Evolutionary conservation across 2,797 vertebrate genomes (phyloP), one percentile per base, ranked within the genome.

Genomic region (Brachyalestes nurse): DNA sequence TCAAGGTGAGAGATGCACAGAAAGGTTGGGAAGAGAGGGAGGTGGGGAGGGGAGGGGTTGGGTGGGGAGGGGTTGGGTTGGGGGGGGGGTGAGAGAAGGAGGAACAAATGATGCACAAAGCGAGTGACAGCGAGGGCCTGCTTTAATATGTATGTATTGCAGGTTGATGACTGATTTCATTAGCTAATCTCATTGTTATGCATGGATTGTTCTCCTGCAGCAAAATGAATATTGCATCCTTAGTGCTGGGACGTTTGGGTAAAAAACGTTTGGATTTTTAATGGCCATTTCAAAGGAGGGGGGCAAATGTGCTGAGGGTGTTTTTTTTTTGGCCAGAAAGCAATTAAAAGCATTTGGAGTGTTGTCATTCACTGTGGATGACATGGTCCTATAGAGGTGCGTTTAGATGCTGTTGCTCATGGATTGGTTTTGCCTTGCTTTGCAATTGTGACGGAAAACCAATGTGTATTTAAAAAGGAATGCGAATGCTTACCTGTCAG

Each of bases 81-180:
- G 91, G 95, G 90, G 95, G 90, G 93, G 93, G 23, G 90, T 90
- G 90, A 93, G 92, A 92, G 93, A 87, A 93, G 92, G 90, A 94
- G 96, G 96, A 87, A 96, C 96, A 97, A 97, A 97, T 94, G 95
- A 95, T 94, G 92, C 93, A 93, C 96, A 96, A 96, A 96, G 95
- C 93, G 96, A 95, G 96, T 96, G 96, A 96, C 97, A 96, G 95
- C 58, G 92, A 95, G 96, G 96, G 96, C 96, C 94, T 95, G 94
- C 94, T 97, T 97, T 97, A 97, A 96, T 97, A 97, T 96, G 96
- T 97, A 96, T 96, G 96, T 97, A 97, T 96, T 97, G 95, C 95
- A 97, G 96, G 96, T 96, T 98, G 97, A 98, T 97, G 95, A 96
- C 95, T 98, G 97, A 97, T 98, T 98, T 98, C 97, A 98, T 99